These are phyloP conservation scores for Reticulitermes speratus DNA, from an alignment of 1,140 invertebrate species.

Conservation along the genomic window DNA sequence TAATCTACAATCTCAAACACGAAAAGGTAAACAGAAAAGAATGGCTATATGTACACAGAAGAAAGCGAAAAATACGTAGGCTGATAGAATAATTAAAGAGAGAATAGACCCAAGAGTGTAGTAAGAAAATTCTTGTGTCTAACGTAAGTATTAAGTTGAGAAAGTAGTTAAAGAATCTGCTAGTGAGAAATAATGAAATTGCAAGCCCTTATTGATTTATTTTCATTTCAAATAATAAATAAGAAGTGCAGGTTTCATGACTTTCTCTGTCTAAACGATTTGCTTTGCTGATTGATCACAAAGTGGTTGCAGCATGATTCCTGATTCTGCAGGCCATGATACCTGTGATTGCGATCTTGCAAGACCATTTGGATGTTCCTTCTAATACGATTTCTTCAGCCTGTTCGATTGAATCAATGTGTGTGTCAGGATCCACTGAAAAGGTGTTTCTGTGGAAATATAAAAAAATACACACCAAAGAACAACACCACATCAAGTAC, in stretches of 20 bases:
- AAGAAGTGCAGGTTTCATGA: constrained; percentile 15
- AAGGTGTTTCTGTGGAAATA: constrained; percentile 81
- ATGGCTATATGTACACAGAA: neutral
- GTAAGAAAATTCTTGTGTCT: neutral
- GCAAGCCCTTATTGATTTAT: constrained; percentile 18
- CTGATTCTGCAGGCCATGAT: constrained; percentile 37
- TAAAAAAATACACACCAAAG: constrained; percentile 35
- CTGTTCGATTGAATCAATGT: constrained; percentile 97
- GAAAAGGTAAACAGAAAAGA: neutral
- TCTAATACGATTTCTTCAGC: constrained; percentile 97
- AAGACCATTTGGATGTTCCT: constrained; percentile 99
- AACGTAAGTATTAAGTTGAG: neutral
- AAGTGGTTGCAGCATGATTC: neutral
- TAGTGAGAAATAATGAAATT: constrained; percentile 20
- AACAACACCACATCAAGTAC: constrained; percentile 32
- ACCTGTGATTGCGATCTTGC: constrained; percentile 99
- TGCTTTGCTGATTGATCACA: neutral
- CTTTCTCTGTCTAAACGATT: neutral
- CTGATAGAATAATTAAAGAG: neutral
- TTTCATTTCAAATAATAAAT: constrained; percentile 16
- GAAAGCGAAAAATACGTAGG: neutral
- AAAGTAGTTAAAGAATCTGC: neutral
- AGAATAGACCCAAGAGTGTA: neutral
- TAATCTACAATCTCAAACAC: neutral
- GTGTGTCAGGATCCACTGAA: constrained; percentile 96